These are phyloP conservation scores for Nansenia antarctica DNA, from an alignment of 2,113 vertebrate genomes.

Conservation along the genomic window DNA sequence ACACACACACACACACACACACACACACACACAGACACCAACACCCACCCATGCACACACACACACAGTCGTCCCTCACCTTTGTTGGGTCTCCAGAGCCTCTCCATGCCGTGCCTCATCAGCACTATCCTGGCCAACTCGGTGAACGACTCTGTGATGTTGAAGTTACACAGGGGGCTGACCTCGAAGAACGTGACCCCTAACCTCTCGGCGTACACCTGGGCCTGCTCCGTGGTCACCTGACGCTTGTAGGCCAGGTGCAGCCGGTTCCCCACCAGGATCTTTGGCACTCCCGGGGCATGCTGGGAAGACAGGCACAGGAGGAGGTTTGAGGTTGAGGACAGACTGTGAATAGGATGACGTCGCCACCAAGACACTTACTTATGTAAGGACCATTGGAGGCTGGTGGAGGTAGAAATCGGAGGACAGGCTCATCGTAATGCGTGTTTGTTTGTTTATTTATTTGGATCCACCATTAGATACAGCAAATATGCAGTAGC, in stretches of 20 bases:
- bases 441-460: too few species aligned
- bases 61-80: conserved; percentile 69
- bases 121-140: conserved; percentile 85
- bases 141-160: conserved; percentile 88
- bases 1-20: neutral
- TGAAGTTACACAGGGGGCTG: conserved; percentile 90
- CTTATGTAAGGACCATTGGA: too few species aligned
- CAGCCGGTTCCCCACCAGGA: conserved; percentile 90
- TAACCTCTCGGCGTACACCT: conserved; percentile 81
- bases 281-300: conserved; percentile 88
- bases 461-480: too few species aligned
- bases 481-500: too few species aligned
- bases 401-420: too few species aligned
- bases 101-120: conserved; percentile 87
- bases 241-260: conserved; percentile 90
- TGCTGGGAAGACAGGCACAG: conserved; percentile 68
- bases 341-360: neutral
- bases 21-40: neutral
- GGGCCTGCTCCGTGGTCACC: conserved; percentile 88
- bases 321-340: neutral
- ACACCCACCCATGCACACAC: too few species aligned
- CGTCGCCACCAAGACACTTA: too few species aligned
- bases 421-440: too few species aligned
- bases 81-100: conserved; percentile 86
- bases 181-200: conserved; percentile 90